These are phyloP conservation scores for Phaethon lepturus DNA, from an alignment of 2,113 vertebrate genomes.

Conservation along the genomic window DNA sequence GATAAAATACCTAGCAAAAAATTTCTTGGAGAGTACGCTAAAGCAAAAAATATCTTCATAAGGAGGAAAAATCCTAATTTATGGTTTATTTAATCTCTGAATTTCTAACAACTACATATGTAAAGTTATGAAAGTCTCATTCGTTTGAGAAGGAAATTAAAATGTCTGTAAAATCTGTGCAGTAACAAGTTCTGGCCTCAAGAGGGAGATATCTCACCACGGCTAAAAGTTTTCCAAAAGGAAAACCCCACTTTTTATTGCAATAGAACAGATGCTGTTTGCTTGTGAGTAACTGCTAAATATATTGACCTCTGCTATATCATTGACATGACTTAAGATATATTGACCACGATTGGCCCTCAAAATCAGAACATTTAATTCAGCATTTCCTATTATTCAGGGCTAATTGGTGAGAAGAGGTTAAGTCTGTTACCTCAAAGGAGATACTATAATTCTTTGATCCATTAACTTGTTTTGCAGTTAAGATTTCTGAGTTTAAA, in stretches of 20 bases:
- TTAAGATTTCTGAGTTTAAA: not conserved
- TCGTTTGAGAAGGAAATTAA: not conserved
- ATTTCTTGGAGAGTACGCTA: not conserved
- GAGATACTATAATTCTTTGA: conserved; percentile 27
- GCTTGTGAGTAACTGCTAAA: not conserved
- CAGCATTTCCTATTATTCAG: not conserved
- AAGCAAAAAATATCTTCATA: not conserved
- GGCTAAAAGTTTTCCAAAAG: not conserved
- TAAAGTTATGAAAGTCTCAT: not conserved
- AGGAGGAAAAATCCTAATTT: not conserved
- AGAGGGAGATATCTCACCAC: conserved; percentile 59
- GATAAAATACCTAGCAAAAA: not conserved
- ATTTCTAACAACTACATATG: not conserved
- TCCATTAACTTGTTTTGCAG: conserved; percentile 27
- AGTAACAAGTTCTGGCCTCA: conserved; percentile 36
- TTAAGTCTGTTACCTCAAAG: not conserved
- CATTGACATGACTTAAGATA: not conserved
- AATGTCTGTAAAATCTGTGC: not conserved
- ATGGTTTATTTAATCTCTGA: not conserved
- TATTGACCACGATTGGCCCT: not conserved
- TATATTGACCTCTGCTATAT: conserved; percentile 37
- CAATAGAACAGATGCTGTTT: not conserved
- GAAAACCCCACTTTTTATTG: not conserved
- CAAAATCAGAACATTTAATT: not conserved
- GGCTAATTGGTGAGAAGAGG: conserved; percentile 23